phyloP scores from a whole-genome alignment of 1,140 invertebrate species.

The Drosophila ohnishii region DNA sequence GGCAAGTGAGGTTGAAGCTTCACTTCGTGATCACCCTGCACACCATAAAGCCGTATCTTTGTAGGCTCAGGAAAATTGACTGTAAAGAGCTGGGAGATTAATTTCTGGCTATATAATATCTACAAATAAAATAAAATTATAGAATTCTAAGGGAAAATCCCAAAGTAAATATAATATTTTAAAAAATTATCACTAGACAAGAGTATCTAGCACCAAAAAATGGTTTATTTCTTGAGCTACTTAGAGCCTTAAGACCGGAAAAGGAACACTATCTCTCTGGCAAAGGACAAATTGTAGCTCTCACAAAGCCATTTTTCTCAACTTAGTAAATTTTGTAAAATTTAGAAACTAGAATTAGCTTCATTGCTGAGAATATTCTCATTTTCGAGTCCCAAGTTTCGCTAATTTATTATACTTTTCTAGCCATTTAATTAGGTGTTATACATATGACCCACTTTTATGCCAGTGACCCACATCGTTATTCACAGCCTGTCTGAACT shows the following conservation, averaged over 20 bases:
- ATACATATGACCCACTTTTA: conserved; percentile 9
- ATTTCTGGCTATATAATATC: neutral
- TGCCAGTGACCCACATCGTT: conserved; percentile 29
- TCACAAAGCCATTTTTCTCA: neutral
- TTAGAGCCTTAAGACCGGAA: no score
- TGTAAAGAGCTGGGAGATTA: neutral
- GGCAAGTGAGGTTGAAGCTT: conserved; percentile 52
- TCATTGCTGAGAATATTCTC: neutral
- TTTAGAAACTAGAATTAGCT: neutral
- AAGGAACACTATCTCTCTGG: no score
- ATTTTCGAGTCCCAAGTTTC: neutral
- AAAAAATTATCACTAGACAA: no score
- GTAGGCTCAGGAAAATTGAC: conserved; percentile 39
- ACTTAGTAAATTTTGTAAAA: neutral
- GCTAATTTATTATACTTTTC: neutral
- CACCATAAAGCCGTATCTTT: conserved; percentile 52
- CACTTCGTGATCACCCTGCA: conserved; percentile 56
- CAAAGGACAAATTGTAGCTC: neutral
- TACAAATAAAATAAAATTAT: neutral
- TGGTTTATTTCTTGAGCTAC: no score
- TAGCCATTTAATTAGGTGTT: neutral
- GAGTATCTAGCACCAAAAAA: neutral
- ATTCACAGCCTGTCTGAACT: neutral
- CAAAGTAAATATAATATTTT: neutral
- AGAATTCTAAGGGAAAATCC: neutral